Evolutionary conservation across 2,797 vertebrate genomes (phyloP).

Genomic region (Gymnothorax reevesii): DNA sequence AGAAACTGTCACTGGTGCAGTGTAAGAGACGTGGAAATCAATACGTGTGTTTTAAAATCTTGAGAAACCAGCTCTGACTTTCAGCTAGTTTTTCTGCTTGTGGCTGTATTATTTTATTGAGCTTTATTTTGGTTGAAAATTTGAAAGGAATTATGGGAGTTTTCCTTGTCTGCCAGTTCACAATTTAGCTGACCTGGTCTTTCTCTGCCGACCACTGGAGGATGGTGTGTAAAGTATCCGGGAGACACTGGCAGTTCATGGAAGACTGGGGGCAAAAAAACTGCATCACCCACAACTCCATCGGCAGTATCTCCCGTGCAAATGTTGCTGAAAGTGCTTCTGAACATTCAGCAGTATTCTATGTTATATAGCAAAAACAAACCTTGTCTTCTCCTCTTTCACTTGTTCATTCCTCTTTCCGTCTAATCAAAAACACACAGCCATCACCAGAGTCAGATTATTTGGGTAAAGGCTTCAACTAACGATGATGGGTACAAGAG

Average conservation of each 20-base stretch:
- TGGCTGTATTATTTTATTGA: not conserved
- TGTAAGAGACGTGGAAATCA: slow-evolving; percentile 21
- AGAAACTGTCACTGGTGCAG: not conserved
- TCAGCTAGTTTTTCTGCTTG: not conserved
- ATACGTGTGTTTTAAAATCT: slow-evolving; percentile 36
- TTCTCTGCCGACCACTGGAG: not conserved
- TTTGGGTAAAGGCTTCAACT: slow-evolving; percentile 79
- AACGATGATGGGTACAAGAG: slow-evolving; percentile 69
- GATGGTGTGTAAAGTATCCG: not conserved
- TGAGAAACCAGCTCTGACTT: slow-evolving; percentile 33
- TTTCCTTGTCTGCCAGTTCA: not conserved
- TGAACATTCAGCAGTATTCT: not conserved
- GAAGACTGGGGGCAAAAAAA: slow-evolving; percentile 30
- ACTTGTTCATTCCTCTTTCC: not conserved
- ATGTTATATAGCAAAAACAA: not conserved
- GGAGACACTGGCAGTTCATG: not conserved
- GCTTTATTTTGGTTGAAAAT: not conserved
- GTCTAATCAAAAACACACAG: slow-evolving; percentile 72
- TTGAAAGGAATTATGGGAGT: not conserved
- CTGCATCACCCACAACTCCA: slow-evolving; percentile 29
- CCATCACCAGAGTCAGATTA: slow-evolving; percentile 78
- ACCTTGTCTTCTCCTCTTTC: not conserved
- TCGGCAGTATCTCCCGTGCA: not conserved
- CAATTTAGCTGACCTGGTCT: not conserved
- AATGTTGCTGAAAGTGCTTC: not conserved